Evolutionary conservation across 2,113 vertebrate species (phyloP).

Genomic region (Neofelis nebulosa): DNA sequence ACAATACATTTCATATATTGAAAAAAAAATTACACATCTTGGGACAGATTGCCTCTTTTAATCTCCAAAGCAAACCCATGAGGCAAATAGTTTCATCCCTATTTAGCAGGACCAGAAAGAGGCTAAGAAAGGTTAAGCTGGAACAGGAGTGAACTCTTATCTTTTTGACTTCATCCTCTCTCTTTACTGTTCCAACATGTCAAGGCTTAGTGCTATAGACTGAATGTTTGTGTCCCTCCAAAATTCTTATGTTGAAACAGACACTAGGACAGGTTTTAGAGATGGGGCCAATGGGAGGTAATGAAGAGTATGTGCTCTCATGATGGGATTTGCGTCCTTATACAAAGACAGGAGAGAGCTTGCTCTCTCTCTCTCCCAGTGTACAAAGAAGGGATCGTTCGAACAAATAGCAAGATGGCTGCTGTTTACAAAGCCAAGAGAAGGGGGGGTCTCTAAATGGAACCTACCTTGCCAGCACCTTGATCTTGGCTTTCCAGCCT

Average conservation of each 20-base stretch:
- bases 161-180: neutral
- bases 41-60: neutral
- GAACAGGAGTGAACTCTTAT: neutral
- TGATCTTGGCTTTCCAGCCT: neutral
- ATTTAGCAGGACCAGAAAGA: neutral
- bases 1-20: no score
- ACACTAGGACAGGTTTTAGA: neutral
- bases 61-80: neutral
- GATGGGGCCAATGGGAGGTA: neutral
- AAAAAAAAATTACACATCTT: neutral
- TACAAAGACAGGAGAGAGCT: neutral
- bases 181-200: neutral
- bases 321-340: rapidly evolving
- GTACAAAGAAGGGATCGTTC: neutral
- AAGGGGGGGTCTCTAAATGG: neutral
- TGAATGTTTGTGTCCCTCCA: neutral
- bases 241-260: neutral
- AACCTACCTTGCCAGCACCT: neutral
- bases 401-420: neutral
- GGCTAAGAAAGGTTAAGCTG: neutral
- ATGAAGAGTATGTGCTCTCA: neutral
- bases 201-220: neutral
- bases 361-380: neutral
- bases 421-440: neutral
- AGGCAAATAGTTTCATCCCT: neutral